A percentile compares a stretch with the other conserved stretches of the same genome.
Conservation (phyloP, 2,797 vertebrate species). For the Neomorphus geoffroyi region DNA sequence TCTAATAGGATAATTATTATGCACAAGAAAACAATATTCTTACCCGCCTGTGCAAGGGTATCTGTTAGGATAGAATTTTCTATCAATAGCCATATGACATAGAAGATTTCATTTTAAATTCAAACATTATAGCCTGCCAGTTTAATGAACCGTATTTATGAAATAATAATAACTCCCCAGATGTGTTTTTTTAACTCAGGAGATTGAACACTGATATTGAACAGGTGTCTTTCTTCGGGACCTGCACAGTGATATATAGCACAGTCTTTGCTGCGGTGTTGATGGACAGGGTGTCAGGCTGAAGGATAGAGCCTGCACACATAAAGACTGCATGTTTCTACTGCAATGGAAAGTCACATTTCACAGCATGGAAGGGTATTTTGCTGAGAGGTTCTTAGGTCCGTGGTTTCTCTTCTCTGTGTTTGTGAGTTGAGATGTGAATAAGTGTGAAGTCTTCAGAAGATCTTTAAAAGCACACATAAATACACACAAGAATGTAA, state of each 20-base stretch:
- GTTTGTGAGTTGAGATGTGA: neutral
- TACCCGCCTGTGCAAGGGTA: neutral
- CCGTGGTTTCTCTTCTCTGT: neutral
- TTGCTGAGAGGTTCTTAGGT: neutral
- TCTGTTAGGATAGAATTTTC: neutral
- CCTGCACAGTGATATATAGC: neutral
- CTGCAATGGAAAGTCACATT: neutral
- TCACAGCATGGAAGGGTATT: neutral
- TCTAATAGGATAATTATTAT: neutral
- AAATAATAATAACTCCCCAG: slow-evolving; percentile 7
- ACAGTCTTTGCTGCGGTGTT: neutral
- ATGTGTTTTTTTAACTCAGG: slow-evolving; percentile 3
- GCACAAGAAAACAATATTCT: neutral
- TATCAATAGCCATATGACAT: neutral
- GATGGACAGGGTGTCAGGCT: neutral
- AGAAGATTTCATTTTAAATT: slow-evolving; percentile 18
- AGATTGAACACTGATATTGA: slow-evolving; percentile 4
- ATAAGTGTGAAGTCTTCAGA: neutral
- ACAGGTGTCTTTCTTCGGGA: slow-evolving; percentile 24
- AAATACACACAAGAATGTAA: neutral
- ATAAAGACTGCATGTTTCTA: neutral
- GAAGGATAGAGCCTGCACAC: neutral
- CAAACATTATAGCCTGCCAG: neutral
- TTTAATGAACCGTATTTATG: slow-evolving; percentile 33
- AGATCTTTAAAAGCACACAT: neutral